Evolutionary conservation across 2,113 vertebrate species (phyloP).

Genomic region (Toxotes jaculatrix): DNA sequence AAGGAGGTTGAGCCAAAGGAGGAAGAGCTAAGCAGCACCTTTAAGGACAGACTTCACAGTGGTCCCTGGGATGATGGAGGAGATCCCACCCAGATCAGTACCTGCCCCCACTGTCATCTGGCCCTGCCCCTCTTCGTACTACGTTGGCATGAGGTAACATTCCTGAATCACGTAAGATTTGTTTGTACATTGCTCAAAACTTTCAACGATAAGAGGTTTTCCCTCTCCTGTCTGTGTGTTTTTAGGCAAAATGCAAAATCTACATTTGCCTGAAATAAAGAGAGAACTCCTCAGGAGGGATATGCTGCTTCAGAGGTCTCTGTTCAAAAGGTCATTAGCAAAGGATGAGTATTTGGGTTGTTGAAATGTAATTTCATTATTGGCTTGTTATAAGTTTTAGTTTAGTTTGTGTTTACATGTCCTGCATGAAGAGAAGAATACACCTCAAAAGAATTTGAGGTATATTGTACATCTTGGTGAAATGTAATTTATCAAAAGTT

Average conservation of each 20-base stretch:
- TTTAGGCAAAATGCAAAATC: constrained; percentile 66
- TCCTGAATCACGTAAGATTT: neutral
- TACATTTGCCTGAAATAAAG: constrained; percentile 39
- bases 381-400: neutral
- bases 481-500: too few relatives aligned
- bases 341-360: neutral
- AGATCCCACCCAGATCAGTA: constrained; percentile 65
- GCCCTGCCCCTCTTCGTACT: constrained; percentile 75
- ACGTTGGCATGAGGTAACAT: constrained; percentile 77
- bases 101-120: constrained; percentile 80
- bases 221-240: constrained; percentile 15
- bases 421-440: too few relatives aligned
- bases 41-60: neutral
- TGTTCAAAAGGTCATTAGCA: neutral
- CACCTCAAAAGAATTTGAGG: too few relatives aligned
- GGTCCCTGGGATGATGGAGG: neutral
- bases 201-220: neutral
- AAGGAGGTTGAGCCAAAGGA: neutral
- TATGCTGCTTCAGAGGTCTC: constrained; percentile 23
- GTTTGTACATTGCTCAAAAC: neutral
- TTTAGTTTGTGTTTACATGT: neutral
- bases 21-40: neutral
- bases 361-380: neutral
- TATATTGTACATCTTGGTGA: too few relatives aligned
- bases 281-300: constrained; percentile 26